Base-by-base conservation (phyloP, 2,797 vertebrate species). In the Betta splendens region DNA sequence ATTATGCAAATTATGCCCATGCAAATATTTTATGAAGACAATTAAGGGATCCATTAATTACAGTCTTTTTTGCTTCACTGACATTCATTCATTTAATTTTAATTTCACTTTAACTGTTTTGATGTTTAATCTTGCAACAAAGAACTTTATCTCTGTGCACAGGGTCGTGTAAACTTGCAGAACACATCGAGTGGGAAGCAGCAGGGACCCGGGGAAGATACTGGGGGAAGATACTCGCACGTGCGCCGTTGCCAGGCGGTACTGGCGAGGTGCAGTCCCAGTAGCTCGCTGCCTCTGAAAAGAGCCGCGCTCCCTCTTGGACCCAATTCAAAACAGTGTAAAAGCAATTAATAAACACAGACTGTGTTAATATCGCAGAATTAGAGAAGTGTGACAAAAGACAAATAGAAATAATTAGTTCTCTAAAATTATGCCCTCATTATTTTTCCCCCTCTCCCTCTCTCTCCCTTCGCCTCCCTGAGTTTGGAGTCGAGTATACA, bases 1-100 rank as follows among this genome's bases (percentile, higher is more conserved):
- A 99, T 99, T 99, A 99, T 99, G 97, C 97, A 98, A 98, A 99
- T 98, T 97, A 98, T 96, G 95, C 96, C 94, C 97, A 97, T 98
- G 97, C 97, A 98, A 98, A 99, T 99, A 99, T 98, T 98, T 98
- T 99, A 98, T 98, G 96, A 99, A 98, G 95, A 98, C 97, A 99
- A 99, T 99, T 99, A 99, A 97, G 95, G 96, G 96, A 98, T 95
- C 95, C 96, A 98, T 98, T 98, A 98, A 97, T 99, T 98, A 99
- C 95, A 93, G 94, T 93, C 94, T 98, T 97, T 98, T 98, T 98
- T 98, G 97, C 96, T 98, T 97, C 96, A 96, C 91, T 98, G 97
- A 98, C 95, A 99, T 98, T 98, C 95, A 95, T 97, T 98, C 95
- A 98, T 98, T 98, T 97, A 96, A 98, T 97, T 98, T 98, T 97